These are phyloP conservation scores for Capitulum mitella DNA, from an alignment of 2,888 invertebrate genomes.

Conservation along the genomic window DNA sequence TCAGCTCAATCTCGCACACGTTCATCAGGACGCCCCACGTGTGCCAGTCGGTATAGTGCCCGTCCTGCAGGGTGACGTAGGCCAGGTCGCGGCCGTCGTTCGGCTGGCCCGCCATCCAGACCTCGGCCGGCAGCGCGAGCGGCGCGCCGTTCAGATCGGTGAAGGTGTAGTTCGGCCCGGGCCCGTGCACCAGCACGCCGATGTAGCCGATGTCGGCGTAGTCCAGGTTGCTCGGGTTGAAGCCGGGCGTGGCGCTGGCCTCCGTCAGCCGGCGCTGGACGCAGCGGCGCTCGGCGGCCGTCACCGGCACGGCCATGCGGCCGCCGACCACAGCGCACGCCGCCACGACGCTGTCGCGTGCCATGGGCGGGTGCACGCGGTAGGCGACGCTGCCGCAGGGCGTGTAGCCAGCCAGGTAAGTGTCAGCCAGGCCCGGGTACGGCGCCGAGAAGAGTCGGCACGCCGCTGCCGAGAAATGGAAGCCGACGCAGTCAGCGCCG, in stretches of 20 bases:
- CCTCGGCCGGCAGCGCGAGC: neutral
- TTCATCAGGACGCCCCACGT: neutral
- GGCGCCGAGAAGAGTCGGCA: neutral
- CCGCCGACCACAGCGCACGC: neutral
- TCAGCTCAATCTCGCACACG: neutral
- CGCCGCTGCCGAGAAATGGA: neutral
- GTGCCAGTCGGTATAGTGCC: neutral
- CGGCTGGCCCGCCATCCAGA: neutral
- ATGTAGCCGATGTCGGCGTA: neutral
- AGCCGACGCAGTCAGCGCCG: neutral
- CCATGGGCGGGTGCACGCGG: neutral
- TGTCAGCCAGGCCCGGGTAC: neutral
- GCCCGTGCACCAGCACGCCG: neutral
- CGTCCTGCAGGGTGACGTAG: neutral
- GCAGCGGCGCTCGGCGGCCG: neutral
- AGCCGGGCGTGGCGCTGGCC: neutral
- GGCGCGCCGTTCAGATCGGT: neutral
- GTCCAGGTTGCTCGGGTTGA: neutral
- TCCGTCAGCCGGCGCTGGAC: neutral
- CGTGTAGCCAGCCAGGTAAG: neutral
- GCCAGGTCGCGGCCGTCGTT: neutral
- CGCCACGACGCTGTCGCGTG: neutral
- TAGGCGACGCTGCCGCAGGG: neutral
- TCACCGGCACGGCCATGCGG: neutral
- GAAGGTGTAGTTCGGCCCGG: neutral